These are phyloP conservation scores for Macropus fuliginosus DNA, from an alignment of 2,797 vertebrate species.

Conservation along the genomic window DNA sequence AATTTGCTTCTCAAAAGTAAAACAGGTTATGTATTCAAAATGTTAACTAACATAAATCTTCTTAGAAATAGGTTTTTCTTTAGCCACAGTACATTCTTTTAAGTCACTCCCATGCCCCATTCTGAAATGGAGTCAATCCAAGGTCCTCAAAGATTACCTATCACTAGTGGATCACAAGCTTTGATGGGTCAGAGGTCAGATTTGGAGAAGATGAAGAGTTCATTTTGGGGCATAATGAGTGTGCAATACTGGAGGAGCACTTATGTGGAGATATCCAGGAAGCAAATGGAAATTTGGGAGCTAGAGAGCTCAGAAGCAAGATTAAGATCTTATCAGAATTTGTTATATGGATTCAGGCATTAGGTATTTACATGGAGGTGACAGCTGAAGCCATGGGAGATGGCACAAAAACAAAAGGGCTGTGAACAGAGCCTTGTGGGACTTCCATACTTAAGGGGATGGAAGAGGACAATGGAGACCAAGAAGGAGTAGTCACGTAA, in stretches of 20 bases:
- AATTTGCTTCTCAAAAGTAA: slow-evolving; percentile 50
- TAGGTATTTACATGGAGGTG: neutral
- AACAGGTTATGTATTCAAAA: slow-evolving; percentile 60
- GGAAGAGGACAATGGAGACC: neutral
- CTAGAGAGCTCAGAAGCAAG: neutral
- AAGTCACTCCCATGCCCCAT: neutral
- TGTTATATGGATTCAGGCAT: neutral
- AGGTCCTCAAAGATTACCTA: neutral
- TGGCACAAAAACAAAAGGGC: neutral
- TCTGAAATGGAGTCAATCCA: neutral
- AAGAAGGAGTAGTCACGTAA: neutral
- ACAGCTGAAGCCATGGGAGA: neutral
- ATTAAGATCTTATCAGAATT: neutral
- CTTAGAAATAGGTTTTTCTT: slow-evolving; percentile 48
- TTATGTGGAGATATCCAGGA: neutral
- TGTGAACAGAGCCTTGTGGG: neutral
- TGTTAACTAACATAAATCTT: slow-evolving; percentile 45
- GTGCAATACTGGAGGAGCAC: neutral
- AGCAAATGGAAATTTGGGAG: neutral
- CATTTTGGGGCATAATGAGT: neutral
- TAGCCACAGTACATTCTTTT: slow-evolving; percentile 42
- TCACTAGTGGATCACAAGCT: neutral
- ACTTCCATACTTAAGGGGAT: neutral
- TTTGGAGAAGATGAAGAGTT: neutral
- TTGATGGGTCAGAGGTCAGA: neutral